A percentile compares a stretch with the other conserved stretches of the same genome.
Evolutionary conservation across 2,797 vertebrate genomes (phyloP).

Genomic region (Pseudomugil tenellus): DNA sequence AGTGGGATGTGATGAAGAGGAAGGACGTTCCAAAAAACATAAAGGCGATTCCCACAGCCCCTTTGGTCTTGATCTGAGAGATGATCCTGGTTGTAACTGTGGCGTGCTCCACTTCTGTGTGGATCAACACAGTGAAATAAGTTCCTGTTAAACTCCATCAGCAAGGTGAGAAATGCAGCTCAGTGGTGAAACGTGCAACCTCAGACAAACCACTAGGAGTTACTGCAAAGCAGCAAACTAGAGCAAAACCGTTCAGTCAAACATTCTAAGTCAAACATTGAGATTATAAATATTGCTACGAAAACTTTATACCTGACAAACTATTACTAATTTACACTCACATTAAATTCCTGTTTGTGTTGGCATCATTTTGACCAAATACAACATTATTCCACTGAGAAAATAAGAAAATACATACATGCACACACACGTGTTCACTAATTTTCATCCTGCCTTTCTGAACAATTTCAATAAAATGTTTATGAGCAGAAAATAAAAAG

Average conservation of each 20-base stretch:
- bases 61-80: constrained; percentile 99
- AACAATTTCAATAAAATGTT: not conserved
- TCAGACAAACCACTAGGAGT: not conserved
- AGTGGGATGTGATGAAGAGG: constrained; percentile 98
- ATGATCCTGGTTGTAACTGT: constrained; percentile 96
- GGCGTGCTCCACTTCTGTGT: constrained; percentile 91
- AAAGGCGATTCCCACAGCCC: constrained; percentile 90
- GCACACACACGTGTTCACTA: not conserved
- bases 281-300: not conserved
- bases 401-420: not conserved
- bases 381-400: not conserved
- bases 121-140: not conserved
- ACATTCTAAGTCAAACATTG: not conserved
- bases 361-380: not conserved
- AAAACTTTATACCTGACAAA: not conserved
- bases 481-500: not conserved
- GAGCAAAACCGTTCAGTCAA: not conserved
- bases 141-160: not conserved
- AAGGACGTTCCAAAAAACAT: constrained; percentile 98
- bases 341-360: not conserved
- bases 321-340: no score
- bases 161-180: not conserved
- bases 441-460: not conserved
- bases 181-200: not conserved
- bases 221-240: not conserved